Conservation (phyloP, 2,113 vertebrate genomes). For the Laterallus jamaicensis region DNA sequence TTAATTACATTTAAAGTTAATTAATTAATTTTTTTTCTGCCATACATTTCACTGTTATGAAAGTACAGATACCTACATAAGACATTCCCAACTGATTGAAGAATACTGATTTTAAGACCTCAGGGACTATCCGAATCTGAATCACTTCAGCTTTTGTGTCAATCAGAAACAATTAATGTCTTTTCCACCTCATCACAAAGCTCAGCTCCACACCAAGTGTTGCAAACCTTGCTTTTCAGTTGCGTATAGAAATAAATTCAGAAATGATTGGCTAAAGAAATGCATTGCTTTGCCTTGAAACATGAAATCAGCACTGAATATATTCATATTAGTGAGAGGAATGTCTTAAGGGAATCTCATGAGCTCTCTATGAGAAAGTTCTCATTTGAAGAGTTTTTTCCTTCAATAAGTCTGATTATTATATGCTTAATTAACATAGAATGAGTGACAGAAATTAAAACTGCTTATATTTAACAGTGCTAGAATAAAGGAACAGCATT, state of each 20-base stretch:
- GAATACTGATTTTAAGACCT: background rate
- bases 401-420: background rate
- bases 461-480: background rate
- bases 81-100: background rate
- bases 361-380: background rate
- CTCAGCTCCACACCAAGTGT: background rate
- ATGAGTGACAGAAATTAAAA: background rate
- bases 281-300: background rate
- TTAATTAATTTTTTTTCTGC: background rate
- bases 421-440: background rate
- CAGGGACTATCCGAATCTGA: background rate
- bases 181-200: background rate
- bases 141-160: background rate
- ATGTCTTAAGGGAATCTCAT: background rate
- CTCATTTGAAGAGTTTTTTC: background rate
- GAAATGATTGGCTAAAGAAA: background rate
- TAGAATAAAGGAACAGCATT: background rate
- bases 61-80: background rate
- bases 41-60: background rate
- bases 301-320: background rate
- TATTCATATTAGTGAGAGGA: background rate
- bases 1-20: background rate
- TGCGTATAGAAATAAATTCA: background rate
- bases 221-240: background rate
- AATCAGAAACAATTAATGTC: background rate